Conservation (phyloP, 2,888 invertebrate genomes). For the Macaria notata region DNA sequence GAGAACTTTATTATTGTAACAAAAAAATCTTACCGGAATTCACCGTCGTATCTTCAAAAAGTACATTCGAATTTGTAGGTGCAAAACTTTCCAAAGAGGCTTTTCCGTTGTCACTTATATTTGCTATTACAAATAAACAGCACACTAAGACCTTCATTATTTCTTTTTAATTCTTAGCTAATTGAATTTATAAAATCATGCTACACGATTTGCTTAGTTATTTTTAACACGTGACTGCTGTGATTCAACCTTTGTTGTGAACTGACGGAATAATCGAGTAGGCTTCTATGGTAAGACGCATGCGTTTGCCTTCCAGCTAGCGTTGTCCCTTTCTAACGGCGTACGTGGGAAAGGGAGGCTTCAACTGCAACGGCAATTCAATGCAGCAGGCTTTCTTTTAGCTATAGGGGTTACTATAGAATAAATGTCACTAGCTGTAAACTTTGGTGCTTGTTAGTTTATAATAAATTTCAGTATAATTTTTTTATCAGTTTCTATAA, state of each 20-base stretch:
- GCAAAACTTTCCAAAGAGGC: slow-evolving; percentile 69
- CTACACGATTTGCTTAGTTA: slow-evolving; percentile 1
- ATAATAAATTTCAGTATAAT: no score
- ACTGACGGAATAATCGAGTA: slow-evolving; percentile 5
- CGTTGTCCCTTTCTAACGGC: slow-evolving; percentile 16
- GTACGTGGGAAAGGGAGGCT: background rate
- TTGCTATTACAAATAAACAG: slow-evolving; percentile 61
- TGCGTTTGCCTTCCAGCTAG: slow-evolving; percentile 5
- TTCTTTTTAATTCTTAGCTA: slow-evolving; percentile 6
- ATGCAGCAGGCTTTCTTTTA: no score
- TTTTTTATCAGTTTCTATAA: no score
- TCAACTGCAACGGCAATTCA: no score
- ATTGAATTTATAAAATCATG: slow-evolving; percentile 10
- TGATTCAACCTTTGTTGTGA: slow-evolving; percentile 2
- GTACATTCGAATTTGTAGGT: slow-evolving; percentile 52
- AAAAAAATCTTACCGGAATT: slow-evolving; percentile 53
- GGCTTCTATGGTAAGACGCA: background rate
- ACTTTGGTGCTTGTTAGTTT: no score
- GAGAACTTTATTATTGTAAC: no score
- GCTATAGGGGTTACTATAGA: no score
- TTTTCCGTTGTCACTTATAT: slow-evolving; percentile 68
- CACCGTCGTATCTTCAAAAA: slow-evolving; percentile 63
- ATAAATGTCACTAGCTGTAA: no score
- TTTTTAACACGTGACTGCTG: slow-evolving; percentile 3
- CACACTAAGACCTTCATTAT: slow-evolving; percentile 65